Base-by-base conservation (phyloP, 2,888 invertebrate genomes). In the Cheilosia scutellata region DNA sequence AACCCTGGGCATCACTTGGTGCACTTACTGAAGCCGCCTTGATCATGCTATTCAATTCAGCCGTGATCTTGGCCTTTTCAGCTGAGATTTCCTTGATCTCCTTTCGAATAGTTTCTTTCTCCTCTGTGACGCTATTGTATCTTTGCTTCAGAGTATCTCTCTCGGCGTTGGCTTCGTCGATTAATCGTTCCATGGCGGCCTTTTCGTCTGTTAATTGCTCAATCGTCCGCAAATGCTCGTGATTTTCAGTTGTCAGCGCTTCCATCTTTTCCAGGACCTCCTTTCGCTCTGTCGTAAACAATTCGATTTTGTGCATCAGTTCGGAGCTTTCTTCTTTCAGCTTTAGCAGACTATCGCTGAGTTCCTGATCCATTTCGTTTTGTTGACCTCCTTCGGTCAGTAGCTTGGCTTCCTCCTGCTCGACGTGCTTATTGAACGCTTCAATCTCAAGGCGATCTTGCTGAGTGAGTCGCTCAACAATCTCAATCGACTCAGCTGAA, bases 401-500 rank as follows among this genome's bases (percentile, higher is more conserved):
- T 84, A 68, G 29, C 57, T 47, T 51, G 27, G 65, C 55, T 78
- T 87, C 62, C 31, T 87, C 82, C 13, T 88, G 88, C 25, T 88
- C 88, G 63, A 90, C 89, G 66, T 91, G 92, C 89, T 95, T 94
- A 87, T 95, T 95, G 88, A 95, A 95, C 88, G 95, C 95, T 90
- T 95, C 95, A 65, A 95, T 92, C 91, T 95, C 95, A 55, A 95
- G 90, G 89, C 95, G 95, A 90, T 95, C 95, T 92, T 95, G 95
- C 82, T 95, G 95, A 20, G 95, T 95, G 80, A 96, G 92, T 13
- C 95, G 89, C 93, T 96, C 96, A 0, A 96, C 95, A 80, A 96
- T 95, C 92, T 96, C 96, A 66, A 96, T 96, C 60, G 96, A 96
- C 91, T 96, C 96, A 4, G 95, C 95, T 0, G 96, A 96, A 68